These are phyloP conservation scores for Cheiracanthium punctorium DNA, from an alignment of 2,888 invertebrate species.

Conservation along the genomic window DNA sequence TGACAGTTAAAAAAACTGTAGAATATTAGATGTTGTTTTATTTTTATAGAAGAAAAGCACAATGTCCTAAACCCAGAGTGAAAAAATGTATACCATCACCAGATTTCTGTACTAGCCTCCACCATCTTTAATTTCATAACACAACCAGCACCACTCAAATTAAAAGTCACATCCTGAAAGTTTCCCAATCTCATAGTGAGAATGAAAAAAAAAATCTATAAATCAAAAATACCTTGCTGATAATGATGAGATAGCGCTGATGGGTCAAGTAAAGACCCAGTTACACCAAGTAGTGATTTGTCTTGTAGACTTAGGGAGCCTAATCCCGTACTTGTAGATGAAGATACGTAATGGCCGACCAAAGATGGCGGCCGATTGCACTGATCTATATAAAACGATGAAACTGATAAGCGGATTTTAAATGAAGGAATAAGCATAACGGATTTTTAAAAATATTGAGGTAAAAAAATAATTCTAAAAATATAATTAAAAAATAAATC, in stretches of 20 bases:
- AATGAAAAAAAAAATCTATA: not conserved
- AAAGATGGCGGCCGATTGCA: constrained; percentile 66
- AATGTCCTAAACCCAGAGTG: no score
- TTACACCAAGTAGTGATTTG: constrained; percentile 51
- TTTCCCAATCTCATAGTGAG: not conserved
- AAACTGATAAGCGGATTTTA: constrained; percentile 27
- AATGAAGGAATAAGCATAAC: no score
- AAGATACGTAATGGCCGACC: constrained; percentile 51
- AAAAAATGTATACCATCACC: not conserved
- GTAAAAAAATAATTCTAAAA: no score
- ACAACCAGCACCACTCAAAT: constrained; percentile 18
- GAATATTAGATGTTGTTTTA: no score
- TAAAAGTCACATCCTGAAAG: not conserved
- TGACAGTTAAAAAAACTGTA: no score
- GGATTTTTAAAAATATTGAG: no score
- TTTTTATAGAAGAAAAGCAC: no score
- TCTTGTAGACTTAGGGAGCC: constrained; percentile 53
- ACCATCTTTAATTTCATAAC: not conserved
- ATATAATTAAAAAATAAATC: no score
- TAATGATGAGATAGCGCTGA: constrained; percentile 56
- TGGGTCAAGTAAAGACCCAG: constrained; percentile 57
- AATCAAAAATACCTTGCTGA: constrained; percentile 56
- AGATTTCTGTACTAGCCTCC: not conserved
- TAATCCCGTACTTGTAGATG: constrained; percentile 42
- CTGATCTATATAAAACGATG: constrained; percentile 52